phyloP scores from a whole-genome alignment of 2,888 invertebrate species.

The Spilosoma lubricipeda region DNA sequence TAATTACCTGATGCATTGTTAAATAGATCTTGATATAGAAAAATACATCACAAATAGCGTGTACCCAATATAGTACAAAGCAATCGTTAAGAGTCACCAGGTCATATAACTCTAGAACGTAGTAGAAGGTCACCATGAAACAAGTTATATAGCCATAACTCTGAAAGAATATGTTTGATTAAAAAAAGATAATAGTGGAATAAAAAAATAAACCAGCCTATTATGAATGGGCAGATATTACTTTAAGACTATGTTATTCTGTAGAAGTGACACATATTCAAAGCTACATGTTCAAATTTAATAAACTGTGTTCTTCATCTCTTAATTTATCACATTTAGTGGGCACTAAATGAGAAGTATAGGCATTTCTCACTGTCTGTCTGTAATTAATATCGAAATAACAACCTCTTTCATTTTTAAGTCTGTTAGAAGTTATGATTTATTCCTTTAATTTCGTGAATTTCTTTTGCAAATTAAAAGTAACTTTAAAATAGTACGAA shows the following conservation, averaged over 20 bases:
- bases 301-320: no score
- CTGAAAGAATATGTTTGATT: constrained; percentile 49
- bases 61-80: constrained; percentile 68
- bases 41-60: constrained; percentile 69
- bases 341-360: no score
- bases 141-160: constrained; percentile 71
- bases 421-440: no score
- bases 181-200: neutral
- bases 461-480: neutral
- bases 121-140: constrained; percentile 65
- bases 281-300: neutral
- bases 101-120: constrained; percentile 69
- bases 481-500: neutral
- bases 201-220: neutral
- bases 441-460: neutral
- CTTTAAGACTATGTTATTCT: neutral
- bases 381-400: no score
- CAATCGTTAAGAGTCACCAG: constrained; percentile 76
- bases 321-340: no score
- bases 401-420: no score
- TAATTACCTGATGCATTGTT: constrained; percentile 72
- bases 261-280: neutral
- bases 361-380: no score
- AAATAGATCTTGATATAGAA: constrained; percentile 71
- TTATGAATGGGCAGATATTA: neutral